Evolutionary conservation across 2,113 vertebrate species (phyloP).

Genomic region (Aegithalos caudatus): DNA sequence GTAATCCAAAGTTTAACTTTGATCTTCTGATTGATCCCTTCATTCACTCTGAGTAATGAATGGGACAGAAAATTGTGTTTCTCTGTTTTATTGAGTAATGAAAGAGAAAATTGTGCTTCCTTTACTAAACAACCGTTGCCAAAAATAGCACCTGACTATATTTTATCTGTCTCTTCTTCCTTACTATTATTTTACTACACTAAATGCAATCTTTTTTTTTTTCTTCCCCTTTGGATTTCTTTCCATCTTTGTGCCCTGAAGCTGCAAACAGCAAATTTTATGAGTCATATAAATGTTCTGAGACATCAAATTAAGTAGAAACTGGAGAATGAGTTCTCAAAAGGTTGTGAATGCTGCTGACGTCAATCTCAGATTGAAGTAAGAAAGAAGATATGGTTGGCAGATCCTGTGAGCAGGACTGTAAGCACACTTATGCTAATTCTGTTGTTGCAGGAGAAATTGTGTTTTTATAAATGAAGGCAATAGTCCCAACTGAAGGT

Average conservation of each 20-base stretch:
- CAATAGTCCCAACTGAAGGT: conserved; percentile 25
- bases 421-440: conserved; percentile 56
- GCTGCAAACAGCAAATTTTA: conserved; percentile 34
- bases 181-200: conserved; percentile 54
- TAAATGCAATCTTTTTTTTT: conserved; percentile 50
- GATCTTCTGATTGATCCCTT: neutral
- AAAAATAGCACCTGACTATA: conserved; percentile 5
- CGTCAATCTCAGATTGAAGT: conserved; percentile 62
- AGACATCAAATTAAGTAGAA: conserved; percentile 68
- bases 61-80: conserved; percentile 7
- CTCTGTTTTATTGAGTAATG: conserved; percentile 12
- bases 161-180: conserved; percentile 40
- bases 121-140: conserved; percentile 27
- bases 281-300: conserved; percentile 69
- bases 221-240: neutral
- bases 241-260: conserved; percentile 24
- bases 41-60: neutral
- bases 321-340: conserved; percentile 62
- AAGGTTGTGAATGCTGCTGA: conserved; percentile 64
- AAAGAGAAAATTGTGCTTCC: neutral
- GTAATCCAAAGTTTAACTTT: neutral
- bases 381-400: conserved; percentile 56
- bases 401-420: conserved; percentile 16
- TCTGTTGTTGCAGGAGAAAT: conserved; percentile 38
- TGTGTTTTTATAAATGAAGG: conserved; percentile 64